Conservation (phyloP, 2,113 vertebrate genomes). For the Scalopus aquaticus region DNA sequence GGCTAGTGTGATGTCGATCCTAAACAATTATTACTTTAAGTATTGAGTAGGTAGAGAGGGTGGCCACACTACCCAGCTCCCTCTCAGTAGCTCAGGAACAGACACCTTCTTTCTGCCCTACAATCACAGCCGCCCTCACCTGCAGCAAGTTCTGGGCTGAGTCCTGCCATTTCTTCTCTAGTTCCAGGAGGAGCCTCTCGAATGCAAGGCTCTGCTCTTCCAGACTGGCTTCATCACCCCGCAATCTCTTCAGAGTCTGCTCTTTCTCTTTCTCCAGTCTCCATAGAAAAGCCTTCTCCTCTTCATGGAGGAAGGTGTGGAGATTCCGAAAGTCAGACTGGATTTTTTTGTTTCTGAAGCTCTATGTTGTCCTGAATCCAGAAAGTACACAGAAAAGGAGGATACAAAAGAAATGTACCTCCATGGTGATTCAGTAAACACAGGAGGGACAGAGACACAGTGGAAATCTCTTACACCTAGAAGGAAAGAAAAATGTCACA, state of each 20-base stretch:
- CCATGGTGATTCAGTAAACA: neutral
- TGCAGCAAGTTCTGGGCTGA: constrained; percentile 47
- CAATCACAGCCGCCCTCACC: constrained; percentile 13
- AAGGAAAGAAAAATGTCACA: neutral
- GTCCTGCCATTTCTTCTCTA: constrained; percentile 48
- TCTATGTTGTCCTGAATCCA: constrained; percentile 21
- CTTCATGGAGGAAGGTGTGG: constrained; percentile 29
- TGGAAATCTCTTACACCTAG: neutral
- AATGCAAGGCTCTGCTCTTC: neutral
- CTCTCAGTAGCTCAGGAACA: too few relatives aligned
- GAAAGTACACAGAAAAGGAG: neutral
- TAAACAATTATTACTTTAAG: too few relatives aligned
- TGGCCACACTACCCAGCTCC: too few relatives aligned
- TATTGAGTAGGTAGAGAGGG: too few relatives aligned
- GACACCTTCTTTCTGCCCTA: neutral
- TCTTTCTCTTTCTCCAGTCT: too few relatives aligned
- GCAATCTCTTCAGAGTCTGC: neutral
- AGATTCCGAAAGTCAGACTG: constrained; percentile 48
- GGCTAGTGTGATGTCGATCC: too few relatives aligned
- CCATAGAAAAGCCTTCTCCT: constrained; percentile 46
- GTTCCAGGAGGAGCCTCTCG: neutral
- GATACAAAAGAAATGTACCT: neutral
- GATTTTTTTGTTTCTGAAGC: constrained; percentile 27
- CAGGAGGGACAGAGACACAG: neutral
- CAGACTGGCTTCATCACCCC: neutral